Evolutionary conservation across 2,797 vertebrate genomes (phyloP).

Genomic region (Alca torda): DNA sequence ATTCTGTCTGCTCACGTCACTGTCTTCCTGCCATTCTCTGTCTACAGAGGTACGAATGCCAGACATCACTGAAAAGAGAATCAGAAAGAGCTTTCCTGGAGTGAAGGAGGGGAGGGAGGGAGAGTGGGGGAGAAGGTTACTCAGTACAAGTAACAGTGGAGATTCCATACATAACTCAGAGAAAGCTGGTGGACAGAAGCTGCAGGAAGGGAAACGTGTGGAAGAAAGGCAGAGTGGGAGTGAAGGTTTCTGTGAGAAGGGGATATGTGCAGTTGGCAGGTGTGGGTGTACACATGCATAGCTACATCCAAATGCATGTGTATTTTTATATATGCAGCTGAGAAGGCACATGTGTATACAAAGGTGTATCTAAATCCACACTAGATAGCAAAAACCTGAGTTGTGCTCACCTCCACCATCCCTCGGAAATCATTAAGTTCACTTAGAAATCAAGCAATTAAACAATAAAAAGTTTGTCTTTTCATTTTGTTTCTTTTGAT

Average conservation of each 20-base stretch:
- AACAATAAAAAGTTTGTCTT: neutral
- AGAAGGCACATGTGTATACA: neutral
- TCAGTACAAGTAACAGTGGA: neutral
- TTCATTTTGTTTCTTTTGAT: neutral
- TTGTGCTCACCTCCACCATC: neutral
- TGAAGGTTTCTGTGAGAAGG: constrained; percentile 9
- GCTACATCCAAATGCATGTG: neutral
- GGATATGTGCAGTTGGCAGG: neutral
- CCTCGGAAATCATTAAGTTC: neutral
- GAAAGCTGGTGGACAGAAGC: constrained; percentile 1
- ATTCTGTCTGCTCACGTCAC: constrained; percentile 70
- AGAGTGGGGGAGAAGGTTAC: neutral
- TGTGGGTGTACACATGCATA: neutral
- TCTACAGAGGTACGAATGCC: constrained; percentile 61
- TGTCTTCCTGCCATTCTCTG: constrained; percentile 66
- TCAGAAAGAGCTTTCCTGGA: constrained; percentile 51
- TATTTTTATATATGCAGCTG: neutral
- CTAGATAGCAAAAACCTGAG: neutral
- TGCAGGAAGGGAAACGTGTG: neutral
- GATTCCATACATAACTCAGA: neutral
- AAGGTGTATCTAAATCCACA: neutral
- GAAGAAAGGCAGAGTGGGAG: constrained; percentile 4
- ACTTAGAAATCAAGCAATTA: neutral
- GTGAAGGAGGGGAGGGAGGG: neutral
- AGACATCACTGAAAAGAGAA: constrained; percentile 54